Base-by-base conservation (phyloP, 2,797 vertebrate species). In the Serranus cabrilla region DNA sequence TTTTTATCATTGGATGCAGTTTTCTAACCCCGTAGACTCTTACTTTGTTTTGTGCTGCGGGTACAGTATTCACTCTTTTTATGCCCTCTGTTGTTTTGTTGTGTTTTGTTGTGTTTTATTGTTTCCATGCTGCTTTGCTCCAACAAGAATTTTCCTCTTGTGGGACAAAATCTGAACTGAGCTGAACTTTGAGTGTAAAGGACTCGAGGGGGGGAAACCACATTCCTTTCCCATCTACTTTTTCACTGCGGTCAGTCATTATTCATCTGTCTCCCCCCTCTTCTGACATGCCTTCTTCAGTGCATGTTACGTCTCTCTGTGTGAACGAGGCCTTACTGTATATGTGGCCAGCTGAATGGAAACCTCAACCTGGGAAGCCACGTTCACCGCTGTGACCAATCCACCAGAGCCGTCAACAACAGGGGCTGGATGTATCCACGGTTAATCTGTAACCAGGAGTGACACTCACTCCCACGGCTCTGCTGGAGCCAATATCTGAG, bases 401-500 rank as follows among this genome's bases (percentile, higher is more conserved):
- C 72, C 66, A 27, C 20, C 76, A 40, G 69, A 65, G 73, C 78
- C 78, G 80, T 16, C 72, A 80, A 80, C 66, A 81, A 67, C 68
- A 59, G 65, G 34, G 52, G 55, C 66, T 76, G 18, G 45, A 62
- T 70, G 46, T 34, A 61, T 59, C 51, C 34, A 34, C 2, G 40
- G 71, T 83, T 84, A 80, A 82, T 86, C 71, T 85, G 81, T 71
- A 85, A 88, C 87, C 62, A 50, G 76, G 72, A 67, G 69, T 43
- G 63, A 68, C 64, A 67, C 46, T 47, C 71, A 43, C 59, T 71
- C 65, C 62, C 47, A 8, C 64, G 43, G 65, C 73, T 74, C 70
- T 61, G 59, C 81, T 12, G 25, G 25, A 81, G 42, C 4, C 56
- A 54, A 51, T 69, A 11, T 62, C 31, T 76, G 81, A 78, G 63